Conservation (phyloP, 1,140 invertebrate genomes). For the Elymnias hypermnestra region DNA sequence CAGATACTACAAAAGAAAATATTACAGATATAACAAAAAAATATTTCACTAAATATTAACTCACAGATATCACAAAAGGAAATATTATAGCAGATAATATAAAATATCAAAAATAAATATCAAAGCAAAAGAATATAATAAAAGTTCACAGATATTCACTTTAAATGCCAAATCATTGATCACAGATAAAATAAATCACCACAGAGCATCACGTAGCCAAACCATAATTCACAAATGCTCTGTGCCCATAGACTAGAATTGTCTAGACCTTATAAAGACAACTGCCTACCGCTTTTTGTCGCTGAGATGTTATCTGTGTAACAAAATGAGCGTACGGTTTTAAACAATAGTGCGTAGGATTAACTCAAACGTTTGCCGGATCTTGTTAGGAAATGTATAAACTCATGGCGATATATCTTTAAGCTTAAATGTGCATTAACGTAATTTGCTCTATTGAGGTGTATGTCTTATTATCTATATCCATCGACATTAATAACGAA, state of each 20-base stretch:
- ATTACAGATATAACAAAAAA: too few relatives aligned
- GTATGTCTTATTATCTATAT: too few relatives aligned
- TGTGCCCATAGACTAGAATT: conserved; percentile 6
- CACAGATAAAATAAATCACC: conserved; percentile 8
- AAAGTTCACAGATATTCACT: conserved; percentile 30
- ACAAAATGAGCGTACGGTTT: conserved; percentile 41
- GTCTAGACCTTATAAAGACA: conserved; percentile 30
- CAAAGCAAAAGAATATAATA: too few relatives aligned
- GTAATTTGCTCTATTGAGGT: not conserved
- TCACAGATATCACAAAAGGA: too few relatives aligned
- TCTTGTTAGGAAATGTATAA: conserved; percentile 20
- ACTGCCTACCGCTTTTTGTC: conserved; percentile 28
- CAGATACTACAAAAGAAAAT: too few relatives aligned
- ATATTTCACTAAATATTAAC: too few relatives aligned
- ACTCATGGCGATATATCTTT: not conserved
- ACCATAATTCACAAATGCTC: conserved; percentile 11
- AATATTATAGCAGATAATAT: too few relatives aligned
- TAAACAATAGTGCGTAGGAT: conserved; percentile 61
- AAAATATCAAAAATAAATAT: too few relatives aligned
- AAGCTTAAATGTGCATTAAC: too few relatives aligned
- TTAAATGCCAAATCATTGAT: too few relatives aligned
- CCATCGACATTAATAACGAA: too few relatives aligned
- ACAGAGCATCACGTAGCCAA: conserved; percentile 5
- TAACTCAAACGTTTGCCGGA: conserved; percentile 31
- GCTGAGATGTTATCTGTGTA: conserved; percentile 32